A percentile compares a stretch with the other conserved stretches of the same genome.
These are phyloP conservation scores for Marcusenius ussheri DNA, from an alignment of 2,113 vertebrate genomes.

Conservation along the genomic window DNA sequence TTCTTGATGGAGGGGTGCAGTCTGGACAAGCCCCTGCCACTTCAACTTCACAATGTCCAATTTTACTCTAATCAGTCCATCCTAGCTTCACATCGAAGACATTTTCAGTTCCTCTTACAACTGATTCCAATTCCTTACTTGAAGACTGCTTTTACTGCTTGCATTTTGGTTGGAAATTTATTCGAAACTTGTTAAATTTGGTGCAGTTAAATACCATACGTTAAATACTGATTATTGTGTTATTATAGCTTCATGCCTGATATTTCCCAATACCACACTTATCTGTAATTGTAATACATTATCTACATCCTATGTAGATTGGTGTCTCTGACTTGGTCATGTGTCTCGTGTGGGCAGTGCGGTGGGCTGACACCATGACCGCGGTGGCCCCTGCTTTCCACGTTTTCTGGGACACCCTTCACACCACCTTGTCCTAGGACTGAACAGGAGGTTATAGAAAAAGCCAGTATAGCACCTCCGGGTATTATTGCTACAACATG, in stretches of 20 bases:
- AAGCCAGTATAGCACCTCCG: background rate
- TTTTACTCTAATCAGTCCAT: background rate
- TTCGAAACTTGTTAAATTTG: background rate
- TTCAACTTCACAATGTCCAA: background rate
- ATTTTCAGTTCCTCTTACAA: background rate
- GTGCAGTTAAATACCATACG: background rate
- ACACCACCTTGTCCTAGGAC: background rate
- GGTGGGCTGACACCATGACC: background rate
- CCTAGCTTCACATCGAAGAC: background rate
- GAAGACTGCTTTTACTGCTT: background rate
- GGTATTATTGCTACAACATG: background rate
- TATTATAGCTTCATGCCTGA: background rate
- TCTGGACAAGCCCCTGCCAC: background rate
- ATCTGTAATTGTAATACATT: background rate
- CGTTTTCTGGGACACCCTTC: background rate
- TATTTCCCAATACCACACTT: background rate
- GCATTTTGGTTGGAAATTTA: background rate
- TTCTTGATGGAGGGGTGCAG: background rate
- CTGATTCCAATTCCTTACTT: background rate
- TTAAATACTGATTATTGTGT: background rate
- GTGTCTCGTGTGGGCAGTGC: background rate
- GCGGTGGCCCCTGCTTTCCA: background rate
- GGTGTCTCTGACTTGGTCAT: background rate
- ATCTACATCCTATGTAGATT: background rate
- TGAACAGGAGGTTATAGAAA: background rate